phyloP scores from a whole-genome alignment of 1,140 invertebrate genomes.

The Bombus waltoni region DNA sequence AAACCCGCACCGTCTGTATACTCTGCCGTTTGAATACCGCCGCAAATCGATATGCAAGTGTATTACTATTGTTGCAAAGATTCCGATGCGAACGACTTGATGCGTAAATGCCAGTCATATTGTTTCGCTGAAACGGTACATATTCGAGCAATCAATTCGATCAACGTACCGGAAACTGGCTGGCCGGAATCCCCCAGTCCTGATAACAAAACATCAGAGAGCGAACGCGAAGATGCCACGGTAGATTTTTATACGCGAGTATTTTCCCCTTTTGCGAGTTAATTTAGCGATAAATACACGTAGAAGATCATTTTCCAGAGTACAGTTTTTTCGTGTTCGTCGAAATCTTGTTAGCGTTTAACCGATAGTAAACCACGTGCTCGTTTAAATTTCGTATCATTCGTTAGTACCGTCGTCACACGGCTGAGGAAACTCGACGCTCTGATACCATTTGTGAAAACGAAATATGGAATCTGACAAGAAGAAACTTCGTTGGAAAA shows the following conservation, averaged over 20 bases:
- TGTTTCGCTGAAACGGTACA: conserved; percentile 1
- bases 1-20: background rate
- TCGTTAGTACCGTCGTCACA: too few species aligned
- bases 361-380: too few species aligned
- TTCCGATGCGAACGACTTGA: background rate
- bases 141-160: conserved; percentile 21
- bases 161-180: conserved; percentile 4
- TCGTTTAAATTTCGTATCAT: too few species aligned
- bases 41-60: conserved; percentile 28
- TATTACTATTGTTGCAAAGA: conserved; percentile 33
- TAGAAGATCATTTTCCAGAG: background rate
- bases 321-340: too few species aligned
- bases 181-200: background rate
- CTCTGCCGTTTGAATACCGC: background rate
- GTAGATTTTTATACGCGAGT: background rate
- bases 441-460: too few species aligned
- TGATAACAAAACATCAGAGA: background rate
- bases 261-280: background rate
- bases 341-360: too few species aligned
- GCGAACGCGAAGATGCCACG: background rate
- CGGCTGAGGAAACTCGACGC: too few species aligned
- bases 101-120: conserved; percentile 20
- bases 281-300: background rate
- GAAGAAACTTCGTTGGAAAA: too few species aligned
- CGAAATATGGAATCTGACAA: too few species aligned